Evolutionary conservation across 2,888 invertebrate genomes (phyloP).

Genomic region (Pegoplata infirma): DNA sequence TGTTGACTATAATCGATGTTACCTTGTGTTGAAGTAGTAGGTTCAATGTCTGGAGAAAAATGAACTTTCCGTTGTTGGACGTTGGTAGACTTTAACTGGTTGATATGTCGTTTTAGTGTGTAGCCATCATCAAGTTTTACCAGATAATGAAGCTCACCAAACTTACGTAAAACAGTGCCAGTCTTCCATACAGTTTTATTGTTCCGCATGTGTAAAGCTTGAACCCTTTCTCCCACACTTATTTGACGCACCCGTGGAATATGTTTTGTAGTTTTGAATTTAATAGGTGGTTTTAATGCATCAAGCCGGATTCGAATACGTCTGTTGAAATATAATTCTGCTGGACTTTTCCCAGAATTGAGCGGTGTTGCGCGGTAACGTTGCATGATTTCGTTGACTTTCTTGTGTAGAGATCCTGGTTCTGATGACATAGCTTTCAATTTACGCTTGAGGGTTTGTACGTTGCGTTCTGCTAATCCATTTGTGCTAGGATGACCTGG

Average conservation of each 20-base stretch:
- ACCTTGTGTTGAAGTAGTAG: background rate
- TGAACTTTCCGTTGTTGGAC: slow-evolving; percentile 22
- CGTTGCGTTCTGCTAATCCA: background rate
- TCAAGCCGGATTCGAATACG: slow-evolving; percentile 52
- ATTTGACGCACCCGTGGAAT: slow-evolving; percentile 32
- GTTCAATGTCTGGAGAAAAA: slow-evolving; percentile 10
- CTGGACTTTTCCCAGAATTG: slow-evolving; percentile 43
- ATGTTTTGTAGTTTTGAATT: slow-evolving; percentile 19
- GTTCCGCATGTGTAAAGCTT: slow-evolving; percentile 26
- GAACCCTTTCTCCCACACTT: slow-evolving; percentile 45
- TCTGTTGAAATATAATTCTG: slow-evolving; percentile 48
- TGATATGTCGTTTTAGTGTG: slow-evolving; percentile 31
- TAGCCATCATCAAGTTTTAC: slow-evolving; percentile 40
- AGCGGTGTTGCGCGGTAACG: slow-evolving; percentile 48
- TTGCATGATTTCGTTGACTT: slow-evolving; percentile 48
- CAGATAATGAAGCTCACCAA: slow-evolving; percentile 45
- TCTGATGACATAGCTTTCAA: slow-evolving; percentile 47
- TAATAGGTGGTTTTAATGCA: slow-evolving; percentile 31
- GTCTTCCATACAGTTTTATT: slow-evolving; percentile 44
- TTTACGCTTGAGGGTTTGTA: slow-evolving; percentile 24
- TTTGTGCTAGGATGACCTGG: background rate
- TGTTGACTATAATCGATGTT: background rate
- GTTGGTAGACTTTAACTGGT: slow-evolving; percentile 27
- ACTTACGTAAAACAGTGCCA: slow-evolving; percentile 20
- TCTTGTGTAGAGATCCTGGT: slow-evolving; percentile 30